Evolutionary conservation across 2,888 invertebrate species (phyloP), one percentile per base, ranked within the genome.

Genomic region (Chloromyia formosa): DNA sequence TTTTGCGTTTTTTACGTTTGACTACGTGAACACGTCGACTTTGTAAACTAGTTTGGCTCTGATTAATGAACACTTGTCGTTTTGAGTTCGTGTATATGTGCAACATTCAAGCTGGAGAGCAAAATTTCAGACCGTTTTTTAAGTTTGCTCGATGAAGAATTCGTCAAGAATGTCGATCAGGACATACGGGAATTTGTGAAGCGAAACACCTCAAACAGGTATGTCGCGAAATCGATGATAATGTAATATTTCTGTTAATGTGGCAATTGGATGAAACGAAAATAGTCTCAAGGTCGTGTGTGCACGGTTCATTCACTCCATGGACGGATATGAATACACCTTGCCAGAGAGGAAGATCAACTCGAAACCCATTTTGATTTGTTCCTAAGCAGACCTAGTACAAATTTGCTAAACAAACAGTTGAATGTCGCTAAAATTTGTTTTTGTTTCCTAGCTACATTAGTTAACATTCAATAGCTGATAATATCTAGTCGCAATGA

Each of bases 91-190:
- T 35, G 27, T 35, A 35, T 35, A 2, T 49, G 14, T n/a, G 49
- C 16, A 49, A 49, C 16, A 68, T 23, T 76, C 77, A 79, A 79
- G 73, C 78, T 79, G 79, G 79, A 81, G 78, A 78, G 75, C 76
- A 76, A 80, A 79, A 81, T 81, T 74, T 79, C 80, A 75, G 77
- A 72, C 20, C 73, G 78, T 10, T 76, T 74, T 80, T 79, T 85
- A 78, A 85, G 83, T 78, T 79, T 83, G 77, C 79, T 81, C 75
- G 86, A 86, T 79, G 84, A 85, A 77, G 83, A 85, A 78, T 86
- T 86, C 80, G 81, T 85, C 62, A 81, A 85, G 75, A 84, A 83
- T 82, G 83, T 86, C 78, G 82, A 82, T 76, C 79, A 80, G 78
- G 86, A 86, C 80, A 83, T 86, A 78, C 81, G 83, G 75, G 78